Evolutionary conservation across 2,113 vertebrate species (phyloP).

Genomic region (Hyaena hyaena): DNA sequence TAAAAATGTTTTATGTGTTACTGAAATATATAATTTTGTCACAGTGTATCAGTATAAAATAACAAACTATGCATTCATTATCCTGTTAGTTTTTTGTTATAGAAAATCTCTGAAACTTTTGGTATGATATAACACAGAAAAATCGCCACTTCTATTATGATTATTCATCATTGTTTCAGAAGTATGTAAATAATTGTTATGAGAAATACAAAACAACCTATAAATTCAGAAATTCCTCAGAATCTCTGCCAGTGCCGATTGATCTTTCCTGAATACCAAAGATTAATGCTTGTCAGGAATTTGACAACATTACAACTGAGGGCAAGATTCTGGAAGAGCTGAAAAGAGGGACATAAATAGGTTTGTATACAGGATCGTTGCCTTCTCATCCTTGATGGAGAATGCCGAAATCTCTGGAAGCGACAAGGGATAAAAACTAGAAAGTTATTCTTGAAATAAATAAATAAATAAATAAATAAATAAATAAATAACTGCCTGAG

Average conservation of each 20-base stretch:
- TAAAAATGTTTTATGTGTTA: not conserved
- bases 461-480: not conserved
- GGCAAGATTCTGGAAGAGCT: not conserved
- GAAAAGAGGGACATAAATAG: not conserved
- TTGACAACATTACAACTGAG: not conserved
- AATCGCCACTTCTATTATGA: not conserved
- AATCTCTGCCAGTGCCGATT: not conserved
- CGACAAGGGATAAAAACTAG: not conserved
- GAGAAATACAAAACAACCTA: conserved; percentile 14
- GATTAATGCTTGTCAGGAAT: not conserved
- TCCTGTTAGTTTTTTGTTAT: not conserved
- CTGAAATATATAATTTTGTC: not conserved
- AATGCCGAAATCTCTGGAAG: not conserved
- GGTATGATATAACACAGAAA: not conserved
- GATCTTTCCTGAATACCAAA: not conserved
- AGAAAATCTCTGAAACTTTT: conserved; percentile 10
- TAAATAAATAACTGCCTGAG: not conserved
- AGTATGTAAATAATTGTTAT: not conserved
- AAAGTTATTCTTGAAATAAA: not conserved
- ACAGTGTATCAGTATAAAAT: not conserved
- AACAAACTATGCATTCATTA: not conserved
- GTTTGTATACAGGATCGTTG: not conserved
- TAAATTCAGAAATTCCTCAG: not conserved
- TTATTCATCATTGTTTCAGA: not conserved
- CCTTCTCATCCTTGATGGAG: not conserved